A percentile compares a stretch with the other conserved stretches of the same genome.
Conservation (phyloP, 2,888 invertebrate genomes). For the Vannuccia rotundouncinata region DNA sequence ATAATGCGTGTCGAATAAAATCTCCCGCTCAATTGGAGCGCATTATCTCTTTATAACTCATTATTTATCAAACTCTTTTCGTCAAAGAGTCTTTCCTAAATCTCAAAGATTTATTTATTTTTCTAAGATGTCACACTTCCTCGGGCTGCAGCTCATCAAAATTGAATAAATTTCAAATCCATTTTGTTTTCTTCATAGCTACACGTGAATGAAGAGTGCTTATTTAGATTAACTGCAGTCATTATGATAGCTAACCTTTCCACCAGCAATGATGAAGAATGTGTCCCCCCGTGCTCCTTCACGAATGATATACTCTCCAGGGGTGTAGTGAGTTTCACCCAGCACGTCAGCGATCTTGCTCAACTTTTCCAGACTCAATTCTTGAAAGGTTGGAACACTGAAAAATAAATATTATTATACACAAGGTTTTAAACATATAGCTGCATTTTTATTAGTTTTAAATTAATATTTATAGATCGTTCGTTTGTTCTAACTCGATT, state of each 20-base stretch:
- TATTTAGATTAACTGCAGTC: too few species aligned
- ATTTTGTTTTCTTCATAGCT: too few species aligned
- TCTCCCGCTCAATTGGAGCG: neutral
- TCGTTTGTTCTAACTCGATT: too few species aligned
- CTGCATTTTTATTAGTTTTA: neutral
- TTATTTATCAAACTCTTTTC: too few species aligned
- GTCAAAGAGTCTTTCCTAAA: too few species aligned
- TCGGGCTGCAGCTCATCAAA: too few species aligned
- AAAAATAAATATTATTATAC: neutral
- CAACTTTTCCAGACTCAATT: constrained; percentile 82
- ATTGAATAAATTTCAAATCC: too few species aligned
- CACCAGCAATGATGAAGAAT: constrained; percentile 93
- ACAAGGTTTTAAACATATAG: neutral
- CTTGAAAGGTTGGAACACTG: constrained; percentile 93
- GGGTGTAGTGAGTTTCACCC: constrained; percentile 84
- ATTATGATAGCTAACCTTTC: constrained; percentile 65
- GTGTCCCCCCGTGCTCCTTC: constrained; percentile 93
- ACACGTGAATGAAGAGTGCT: too few species aligned
- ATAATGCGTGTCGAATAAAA: neutral
- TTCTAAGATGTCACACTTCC: too few species aligned
- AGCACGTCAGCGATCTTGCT: constrained; percentile 91
- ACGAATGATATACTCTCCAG: constrained; percentile 87
- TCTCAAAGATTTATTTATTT: too few species aligned
- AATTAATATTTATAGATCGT: too few species aligned
- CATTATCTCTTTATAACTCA: neutral